A percentile compares a stretch with the other conserved stretches of the same genome.
Conservation (phyloP, 2,888 invertebrate genomes). For the Ditula angustiorana region DNA sequence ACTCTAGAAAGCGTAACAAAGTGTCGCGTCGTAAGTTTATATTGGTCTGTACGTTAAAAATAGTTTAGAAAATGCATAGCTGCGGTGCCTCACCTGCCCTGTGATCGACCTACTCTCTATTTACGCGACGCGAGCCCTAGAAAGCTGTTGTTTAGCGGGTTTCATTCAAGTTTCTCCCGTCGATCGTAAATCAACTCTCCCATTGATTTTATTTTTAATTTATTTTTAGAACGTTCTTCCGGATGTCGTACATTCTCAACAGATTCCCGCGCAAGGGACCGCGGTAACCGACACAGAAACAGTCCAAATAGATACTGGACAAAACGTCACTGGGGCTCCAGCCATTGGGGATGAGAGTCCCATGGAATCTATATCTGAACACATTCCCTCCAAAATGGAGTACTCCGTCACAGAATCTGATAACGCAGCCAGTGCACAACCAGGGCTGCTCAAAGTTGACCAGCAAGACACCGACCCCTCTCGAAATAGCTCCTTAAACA, state of each 20-base stretch:
- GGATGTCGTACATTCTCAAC: slow-evolving; percentile 84
- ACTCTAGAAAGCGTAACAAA: slow-evolving; percentile 47
- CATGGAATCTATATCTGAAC: slow-evolving; percentile 78
- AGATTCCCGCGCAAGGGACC: slow-evolving; percentile 68
- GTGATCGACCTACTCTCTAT: slow-evolving; percentile 44
- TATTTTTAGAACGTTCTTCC: slow-evolving; percentile 84
- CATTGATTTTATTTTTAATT: slow-evolving; percentile 71
- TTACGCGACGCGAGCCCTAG: slow-evolving; percentile 25
- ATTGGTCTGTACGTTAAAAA: slow-evolving; percentile 66
- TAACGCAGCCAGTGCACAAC: slow-evolving; percentile 49
- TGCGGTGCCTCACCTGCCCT: slow-evolving; percentile 55
- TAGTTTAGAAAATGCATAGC: slow-evolving; percentile 67
- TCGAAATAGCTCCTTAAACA: slow-evolving; percentile 57
- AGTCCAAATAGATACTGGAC: slow-evolving; percentile 53
- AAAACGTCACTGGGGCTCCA: slow-evolving; percentile 49
- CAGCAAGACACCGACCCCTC: slow-evolving; percentile 51
- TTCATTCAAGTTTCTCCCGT: slow-evolving; percentile 39
- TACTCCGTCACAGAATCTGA: slow-evolving; percentile 67
- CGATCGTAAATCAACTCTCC: slow-evolving; percentile 44
- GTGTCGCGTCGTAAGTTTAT: slow-evolving; percentile 61
- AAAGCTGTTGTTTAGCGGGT: slow-evolving; percentile 20
- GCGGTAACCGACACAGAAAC: slow-evolving; percentile 56
- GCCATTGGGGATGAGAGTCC: slow-evolving; percentile 59
- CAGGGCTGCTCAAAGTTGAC: slow-evolving; percentile 55
- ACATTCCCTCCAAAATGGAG: slow-evolving; percentile 72